Evolutionary conservation across 2,113 vertebrate species (phyloP).

Genomic region (Microcebus jonahi): DNA sequence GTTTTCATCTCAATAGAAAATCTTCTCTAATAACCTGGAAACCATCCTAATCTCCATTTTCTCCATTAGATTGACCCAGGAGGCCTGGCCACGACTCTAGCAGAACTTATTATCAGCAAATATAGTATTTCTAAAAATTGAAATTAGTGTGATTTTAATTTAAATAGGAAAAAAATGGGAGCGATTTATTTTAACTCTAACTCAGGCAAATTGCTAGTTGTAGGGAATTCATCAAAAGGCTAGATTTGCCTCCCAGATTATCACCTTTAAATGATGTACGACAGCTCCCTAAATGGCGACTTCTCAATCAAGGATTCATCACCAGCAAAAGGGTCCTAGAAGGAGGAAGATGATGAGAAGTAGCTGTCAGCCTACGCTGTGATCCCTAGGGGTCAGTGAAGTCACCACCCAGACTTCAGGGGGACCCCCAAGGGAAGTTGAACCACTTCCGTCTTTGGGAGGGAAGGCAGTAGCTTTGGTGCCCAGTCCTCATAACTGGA

Average conservation of each 20-base stretch:
- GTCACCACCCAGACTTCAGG: background rate
- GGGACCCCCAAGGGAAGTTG: accelerated
- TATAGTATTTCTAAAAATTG: background rate
- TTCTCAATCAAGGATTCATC: background rate
- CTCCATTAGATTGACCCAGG: background rate
- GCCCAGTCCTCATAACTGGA: background rate
- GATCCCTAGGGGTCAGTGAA: background rate
- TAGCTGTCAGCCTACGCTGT: background rate
- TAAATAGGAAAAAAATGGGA: background rate
- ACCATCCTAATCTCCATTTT: background rate
- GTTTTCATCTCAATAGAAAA: background rate
- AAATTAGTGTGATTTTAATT: constrained; percentile 28
- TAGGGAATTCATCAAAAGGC: background rate
- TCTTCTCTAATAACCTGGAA: background rate
- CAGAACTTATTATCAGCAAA: background rate
- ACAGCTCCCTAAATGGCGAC: background rate
- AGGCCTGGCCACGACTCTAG: background rate
- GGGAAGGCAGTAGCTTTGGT: background rate
- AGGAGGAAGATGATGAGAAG: background rate
- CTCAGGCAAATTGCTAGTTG: background rate
- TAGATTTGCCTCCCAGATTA: background rate
- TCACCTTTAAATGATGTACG: background rate
- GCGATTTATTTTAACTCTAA: background rate
- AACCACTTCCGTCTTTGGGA: background rate
- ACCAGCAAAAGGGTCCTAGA: background rate